Conservation (phyloP, 2,888 invertebrate species). For the Microctonus aethiopoides region DNA sequence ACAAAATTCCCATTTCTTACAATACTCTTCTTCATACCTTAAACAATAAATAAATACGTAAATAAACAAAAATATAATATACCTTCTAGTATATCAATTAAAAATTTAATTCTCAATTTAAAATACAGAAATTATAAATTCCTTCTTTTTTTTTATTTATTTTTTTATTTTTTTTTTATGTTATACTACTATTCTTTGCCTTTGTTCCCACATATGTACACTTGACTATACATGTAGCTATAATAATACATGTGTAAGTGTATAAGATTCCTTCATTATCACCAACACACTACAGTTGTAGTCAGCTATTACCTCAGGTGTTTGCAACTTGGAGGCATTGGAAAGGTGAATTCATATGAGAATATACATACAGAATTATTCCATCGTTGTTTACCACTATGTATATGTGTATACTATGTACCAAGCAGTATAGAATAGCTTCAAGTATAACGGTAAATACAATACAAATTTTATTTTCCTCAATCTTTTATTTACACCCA, state of each 20-base stretch:
- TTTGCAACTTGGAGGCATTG: conserved; percentile 12
- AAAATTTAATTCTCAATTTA: too few species aligned
- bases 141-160: too few species aligned
- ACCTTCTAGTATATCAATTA: too few species aligned
- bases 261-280: background rate
- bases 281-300: background rate
- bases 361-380: too few species aligned
- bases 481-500: background rate
- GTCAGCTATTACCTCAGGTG: background rate
- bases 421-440: background rate
- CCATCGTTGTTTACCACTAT: background rate
- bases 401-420: too few species aligned
- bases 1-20: too few species aligned
- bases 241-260: too few species aligned
- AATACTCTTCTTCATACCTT: too few species aligned
- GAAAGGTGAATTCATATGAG: conserved; percentile 11
- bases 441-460: background rate
- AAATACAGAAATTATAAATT: background rate
- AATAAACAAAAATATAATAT: too few species aligned
- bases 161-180: too few species aligned
- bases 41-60: too few species aligned
- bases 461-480: background rate
- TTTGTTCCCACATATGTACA: background rate
- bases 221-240: background rate
- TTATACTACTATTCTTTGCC: too few species aligned